Evolutionary conservation across 1,140 invertebrate species (phyloP), one percentile per base, ranked within the genome.

Genomic region (Lithobius niger): DNA sequence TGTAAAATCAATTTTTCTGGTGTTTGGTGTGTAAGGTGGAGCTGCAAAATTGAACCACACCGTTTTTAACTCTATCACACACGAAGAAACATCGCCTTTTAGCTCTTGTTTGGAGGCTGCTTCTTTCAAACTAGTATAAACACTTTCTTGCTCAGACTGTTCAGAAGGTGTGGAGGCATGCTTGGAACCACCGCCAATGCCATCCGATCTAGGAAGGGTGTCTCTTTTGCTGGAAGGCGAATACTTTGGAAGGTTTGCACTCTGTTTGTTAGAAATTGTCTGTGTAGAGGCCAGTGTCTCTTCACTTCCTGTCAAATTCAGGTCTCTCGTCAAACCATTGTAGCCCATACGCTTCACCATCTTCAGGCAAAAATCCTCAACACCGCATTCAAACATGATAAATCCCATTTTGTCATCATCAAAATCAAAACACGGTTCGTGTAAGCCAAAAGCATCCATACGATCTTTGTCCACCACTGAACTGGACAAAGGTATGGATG

Each of bases 11-110:
- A 95, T 92, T 74, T 95, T 95, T 48, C 86, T 79, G 0, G 91
- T 95, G 28, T 94, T 94, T 0, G 92, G 89, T 16, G 89, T 88
- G 59, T 88, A 79, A 0, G 92, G 92, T 1, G 94, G 93, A 0
- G 94, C 92, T 19, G 93, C 93, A 75, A 97, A 97, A 69, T 96
- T 96, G 61, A 97, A 92, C 93, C 93, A 97, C 13, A 94, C 84
- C 0, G 84, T 83, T 66, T 87, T 86, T 3, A 97, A 71, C 65
- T 95, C 86, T 42, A 95, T 84, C 1, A 69, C 63, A 28, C 70
- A 71, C 58, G 69, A 70, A 2, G 74, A 71, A 3, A 70, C 69
- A 66, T 75, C 69, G 2, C 71, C 69, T 55, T 65, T 61, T 13
- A 72, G 13, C 24, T 45, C 43, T 10, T 16, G 4, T 13, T 19